Percentiles rank a stretch among this genome's conserved stretches.
These are phyloP conservation scores for Phenganax subtilis DNA, from an alignment of 92 coral and sea anemone species.

Conservation along the genomic window DNA sequence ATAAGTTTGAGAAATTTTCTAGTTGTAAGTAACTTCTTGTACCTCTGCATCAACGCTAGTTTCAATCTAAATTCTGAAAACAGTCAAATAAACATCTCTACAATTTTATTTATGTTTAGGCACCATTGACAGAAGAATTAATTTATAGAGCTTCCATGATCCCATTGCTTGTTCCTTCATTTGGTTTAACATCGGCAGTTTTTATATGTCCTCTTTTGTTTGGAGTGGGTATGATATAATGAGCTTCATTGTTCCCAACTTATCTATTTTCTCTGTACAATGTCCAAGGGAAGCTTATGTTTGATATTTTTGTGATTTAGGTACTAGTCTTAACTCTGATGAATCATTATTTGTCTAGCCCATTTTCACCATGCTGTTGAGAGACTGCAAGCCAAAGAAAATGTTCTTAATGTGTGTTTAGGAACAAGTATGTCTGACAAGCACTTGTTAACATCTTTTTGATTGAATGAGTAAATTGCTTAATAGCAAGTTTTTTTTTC, in stretches of 20 bases:
- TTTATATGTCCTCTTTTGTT: constrained; percentile 91
- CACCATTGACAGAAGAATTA: constrained; percentile 92
- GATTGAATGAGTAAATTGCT: neutral
- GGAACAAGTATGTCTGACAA: constrained; percentile 63
- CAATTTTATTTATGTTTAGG: constrained; percentile 48
- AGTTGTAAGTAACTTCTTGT: constrained; percentile 59
- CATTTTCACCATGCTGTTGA: constrained; percentile 97
- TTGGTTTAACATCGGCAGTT: constrained; percentile 62
- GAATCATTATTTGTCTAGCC: constrained; percentile 48
- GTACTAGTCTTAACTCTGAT: neutral
- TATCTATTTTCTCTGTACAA: no score
- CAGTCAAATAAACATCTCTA: neutral
- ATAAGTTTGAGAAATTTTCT: constrained; percentile 76
- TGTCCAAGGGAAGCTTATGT: neutral
- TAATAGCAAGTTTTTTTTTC: neutral
- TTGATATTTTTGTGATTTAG: neutral
- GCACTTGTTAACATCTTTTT: neutral
- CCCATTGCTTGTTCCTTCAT: constrained; percentile 74
- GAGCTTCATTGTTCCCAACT: neutral
- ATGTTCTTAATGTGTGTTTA: constrained; percentile 68
- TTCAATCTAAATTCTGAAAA: neutral
- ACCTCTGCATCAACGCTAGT: neutral
- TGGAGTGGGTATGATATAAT: constrained; percentile 69
- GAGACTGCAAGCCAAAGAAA: constrained; percentile 61
- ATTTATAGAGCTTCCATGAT: constrained; percentile 96